Evolutionary conservation across 2,113 vertebrate species (phyloP).

Genomic region (Zosterops hypoxanthus): DNA sequence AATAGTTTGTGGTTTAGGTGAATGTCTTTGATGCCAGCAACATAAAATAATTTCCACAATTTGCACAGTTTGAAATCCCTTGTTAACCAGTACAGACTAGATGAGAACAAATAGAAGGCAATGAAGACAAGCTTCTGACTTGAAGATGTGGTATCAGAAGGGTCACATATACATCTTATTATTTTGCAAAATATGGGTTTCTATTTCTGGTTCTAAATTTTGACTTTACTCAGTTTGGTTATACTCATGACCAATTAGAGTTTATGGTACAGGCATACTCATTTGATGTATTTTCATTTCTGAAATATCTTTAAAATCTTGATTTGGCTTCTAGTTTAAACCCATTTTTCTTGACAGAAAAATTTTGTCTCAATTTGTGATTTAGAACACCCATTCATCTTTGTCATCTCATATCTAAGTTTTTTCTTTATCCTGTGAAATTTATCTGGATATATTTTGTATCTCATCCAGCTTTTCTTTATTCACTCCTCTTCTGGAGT

Average conservation of each 20-base stretch:
- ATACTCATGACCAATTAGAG: not conserved
- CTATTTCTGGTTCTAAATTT: not conserved
- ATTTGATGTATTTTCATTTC: not conserved
- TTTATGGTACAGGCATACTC: not conserved
- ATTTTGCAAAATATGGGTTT: not conserved
- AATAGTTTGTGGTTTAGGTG: not conserved
- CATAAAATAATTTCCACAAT: rapidly evolving
- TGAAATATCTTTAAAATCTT: conserved; percentile 8
- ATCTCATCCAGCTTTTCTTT: not conserved
- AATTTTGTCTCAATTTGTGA: not conserved
- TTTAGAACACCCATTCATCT: not conserved
- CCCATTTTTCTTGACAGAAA: not conserved
- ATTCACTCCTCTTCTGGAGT: not conserved
- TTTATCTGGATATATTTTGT: not conserved
- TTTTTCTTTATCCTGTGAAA: not conserved
- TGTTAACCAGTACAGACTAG: not conserved
- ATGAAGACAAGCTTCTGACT: not conserved
- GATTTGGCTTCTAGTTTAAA: not conserved
- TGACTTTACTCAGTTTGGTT: not conserved
- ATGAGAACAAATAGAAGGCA: not conserved
- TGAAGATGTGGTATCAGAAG: not conserved
- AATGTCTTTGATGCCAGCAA: not conserved
- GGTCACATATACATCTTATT: not conserved
- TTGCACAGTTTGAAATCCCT: not conserved
- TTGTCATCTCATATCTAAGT: not conserved